Percentiles rank a stretch among this genome's conserved stretches.
These are phyloP conservation scores for Tauraco erythrolophus DNA, from an alignment of 2,113 vertebrate genomes.

Conservation along the genomic window DNA sequence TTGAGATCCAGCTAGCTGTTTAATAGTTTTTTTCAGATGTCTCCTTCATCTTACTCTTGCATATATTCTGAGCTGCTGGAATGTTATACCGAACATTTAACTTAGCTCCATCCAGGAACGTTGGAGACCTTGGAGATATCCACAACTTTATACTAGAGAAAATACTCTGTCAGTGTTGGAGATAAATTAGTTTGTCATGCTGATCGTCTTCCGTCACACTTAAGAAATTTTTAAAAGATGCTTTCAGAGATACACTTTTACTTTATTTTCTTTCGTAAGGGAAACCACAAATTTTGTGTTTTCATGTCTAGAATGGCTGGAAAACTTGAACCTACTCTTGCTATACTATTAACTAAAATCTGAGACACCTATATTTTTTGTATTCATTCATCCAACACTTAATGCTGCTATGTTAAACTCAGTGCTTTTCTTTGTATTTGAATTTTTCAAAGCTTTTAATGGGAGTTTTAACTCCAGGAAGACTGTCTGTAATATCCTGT, in stretches of 20 bases:
- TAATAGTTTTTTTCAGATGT: background rate
- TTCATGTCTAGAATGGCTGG: background rate
- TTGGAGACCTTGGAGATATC: background rate
- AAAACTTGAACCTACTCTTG: background rate
- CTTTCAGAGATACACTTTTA: background rate
- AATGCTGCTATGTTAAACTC: background rate
- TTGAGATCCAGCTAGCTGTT: background rate
- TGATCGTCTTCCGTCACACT: background rate
- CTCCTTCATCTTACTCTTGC: background rate
- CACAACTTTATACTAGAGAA: background rate
- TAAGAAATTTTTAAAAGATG: background rate
- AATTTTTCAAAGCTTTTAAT: background rate
- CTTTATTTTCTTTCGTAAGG: background rate
- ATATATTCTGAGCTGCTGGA: background rate
- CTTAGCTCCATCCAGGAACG: background rate
- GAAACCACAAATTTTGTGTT: background rate
- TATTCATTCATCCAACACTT: background rate
- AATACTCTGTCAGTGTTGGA: background rate
- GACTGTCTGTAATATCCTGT: background rate
- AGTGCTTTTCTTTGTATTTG: background rate
- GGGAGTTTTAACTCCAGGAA: background rate
- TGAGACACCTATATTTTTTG: background rate
- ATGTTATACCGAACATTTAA: background rate
- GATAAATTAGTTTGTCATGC: background rate
- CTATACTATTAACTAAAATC: background rate